A percentile compares a stretch with the other conserved stretches of the same genome.
phyloP scores from a whole-genome alignment of 1,140 invertebrate species.

The Glomeris maerens region DNA sequence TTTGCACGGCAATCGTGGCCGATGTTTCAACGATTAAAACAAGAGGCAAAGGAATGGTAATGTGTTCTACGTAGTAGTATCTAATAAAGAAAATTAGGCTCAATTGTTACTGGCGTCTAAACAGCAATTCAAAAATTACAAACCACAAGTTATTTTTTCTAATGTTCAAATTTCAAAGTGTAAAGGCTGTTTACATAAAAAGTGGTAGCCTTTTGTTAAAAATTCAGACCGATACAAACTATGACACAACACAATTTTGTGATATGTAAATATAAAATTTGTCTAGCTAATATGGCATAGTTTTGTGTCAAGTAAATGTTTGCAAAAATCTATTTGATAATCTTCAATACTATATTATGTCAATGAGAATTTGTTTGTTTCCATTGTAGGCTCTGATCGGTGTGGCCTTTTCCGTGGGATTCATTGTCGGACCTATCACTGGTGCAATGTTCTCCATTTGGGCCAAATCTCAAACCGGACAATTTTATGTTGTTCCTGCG shows the following conservation, averaged over 20 bases:
- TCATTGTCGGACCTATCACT: slow-evolving; percentile 87
- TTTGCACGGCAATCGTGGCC: slow-evolving; percentile 88
- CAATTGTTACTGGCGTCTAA: too few relatives aligned
- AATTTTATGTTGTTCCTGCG: slow-evolving; percentile 74
- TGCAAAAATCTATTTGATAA: slow-evolving; percentile 9
- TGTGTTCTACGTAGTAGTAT: too few relatives aligned
- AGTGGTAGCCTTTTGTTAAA: too few relatives aligned
- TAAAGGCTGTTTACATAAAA: too few relatives aligned
- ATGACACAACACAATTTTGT: too few relatives aligned
- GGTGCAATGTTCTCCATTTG: slow-evolving; percentile 76
- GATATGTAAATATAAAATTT: too few relatives aligned
- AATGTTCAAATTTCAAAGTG: too few relatives aligned
- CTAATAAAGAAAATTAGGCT: too few relatives aligned
- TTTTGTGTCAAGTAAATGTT: slow-evolving; percentile 4
- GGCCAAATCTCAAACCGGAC: slow-evolving; percentile 37
- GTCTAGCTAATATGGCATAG: slow-evolving; percentile 1
- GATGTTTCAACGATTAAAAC: slow-evolving; percentile 70
- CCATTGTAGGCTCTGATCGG: slow-evolving; percentile 77
- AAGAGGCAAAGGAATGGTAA: slow-evolving; percentile 86
- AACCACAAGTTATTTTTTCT: too few relatives aligned
- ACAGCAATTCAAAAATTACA: too few relatives aligned
- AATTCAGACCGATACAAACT: too few relatives aligned
- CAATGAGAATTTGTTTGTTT: slow-evolving; percentile 10
- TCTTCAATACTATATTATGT: slow-evolving; percentile 13
- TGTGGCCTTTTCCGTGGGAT: slow-evolving; percentile 92